Evolutionary conservation across 2,888 invertebrate species (phyloP).

Genomic region (Allacma fusca): DNA sequence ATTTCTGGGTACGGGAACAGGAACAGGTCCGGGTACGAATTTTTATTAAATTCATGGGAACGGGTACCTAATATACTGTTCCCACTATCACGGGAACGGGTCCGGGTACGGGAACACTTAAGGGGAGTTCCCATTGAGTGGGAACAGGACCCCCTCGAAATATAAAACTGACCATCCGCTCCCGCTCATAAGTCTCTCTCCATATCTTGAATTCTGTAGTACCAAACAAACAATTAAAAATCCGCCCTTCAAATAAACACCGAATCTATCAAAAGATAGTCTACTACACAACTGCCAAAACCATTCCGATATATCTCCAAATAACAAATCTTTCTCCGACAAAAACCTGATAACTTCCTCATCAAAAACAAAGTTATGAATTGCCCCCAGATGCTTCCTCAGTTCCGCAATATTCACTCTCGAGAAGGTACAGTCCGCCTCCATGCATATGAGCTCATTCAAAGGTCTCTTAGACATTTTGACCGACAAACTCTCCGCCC

Average conservation of each 20-base stretch:
- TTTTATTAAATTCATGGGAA: too few species aligned
- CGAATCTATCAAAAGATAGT: too few species aligned
- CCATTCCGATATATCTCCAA: too few species aligned
- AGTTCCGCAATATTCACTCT: slow-evolving; percentile 55
- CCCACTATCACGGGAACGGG: too few species aligned
- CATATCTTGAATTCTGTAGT: slow-evolving; percentile 58
- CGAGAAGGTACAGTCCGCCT: slow-evolving; percentile 49
- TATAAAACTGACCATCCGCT: slow-evolving; percentile 60
- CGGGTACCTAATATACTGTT: too few species aligned
- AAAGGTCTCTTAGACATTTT: slow-evolving; percentile 25
- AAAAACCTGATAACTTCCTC: slow-evolving; percentile 50
- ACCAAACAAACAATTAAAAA: too few species aligned
- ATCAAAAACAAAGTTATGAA: slow-evolving; percentile 53
- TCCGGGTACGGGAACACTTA: too few species aligned
- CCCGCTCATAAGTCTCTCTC: slow-evolving; percentile 57
- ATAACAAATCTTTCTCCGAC: slow-evolving; percentile 47
- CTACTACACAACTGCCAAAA: too few species aligned
- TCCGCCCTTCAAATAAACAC: too few species aligned
- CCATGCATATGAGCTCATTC: slow-evolving; percentile 56
- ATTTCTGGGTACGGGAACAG: too few species aligned
- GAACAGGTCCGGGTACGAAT: too few species aligned
- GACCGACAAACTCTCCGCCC: background rate
- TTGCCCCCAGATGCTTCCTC: slow-evolving; percentile 51
- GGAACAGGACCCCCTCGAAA: slow-evolving; percentile 61
- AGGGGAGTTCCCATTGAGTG: too few species aligned